Evolutionary conservation across 2,888 invertebrate species (phyloP).

Genomic region (Busseola fusca): DNA sequence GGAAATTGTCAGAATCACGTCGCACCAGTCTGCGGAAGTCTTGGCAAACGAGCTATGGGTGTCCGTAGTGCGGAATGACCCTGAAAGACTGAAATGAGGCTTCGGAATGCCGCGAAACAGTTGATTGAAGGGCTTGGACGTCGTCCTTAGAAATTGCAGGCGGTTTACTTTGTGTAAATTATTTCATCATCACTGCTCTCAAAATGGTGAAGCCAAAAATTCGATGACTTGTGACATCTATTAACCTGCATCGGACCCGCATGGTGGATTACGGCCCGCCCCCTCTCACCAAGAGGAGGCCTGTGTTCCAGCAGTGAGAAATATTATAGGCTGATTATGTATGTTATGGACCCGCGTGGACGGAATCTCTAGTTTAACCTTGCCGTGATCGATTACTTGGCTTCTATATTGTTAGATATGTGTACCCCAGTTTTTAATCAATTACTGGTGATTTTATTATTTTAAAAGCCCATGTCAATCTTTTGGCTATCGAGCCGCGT

Average conservation of each 20-base stretch:
- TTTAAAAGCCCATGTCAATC: neutral
- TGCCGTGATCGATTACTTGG: neutral
- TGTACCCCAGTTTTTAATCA: conserved; percentile 7
- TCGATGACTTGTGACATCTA: no score
- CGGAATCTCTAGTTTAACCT: neutral
- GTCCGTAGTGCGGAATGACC: neutral
- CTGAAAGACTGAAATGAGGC: neutral
- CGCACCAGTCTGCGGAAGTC: no score
- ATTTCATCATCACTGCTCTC: no score
- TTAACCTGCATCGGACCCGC: no score
- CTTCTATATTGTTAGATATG: neutral
- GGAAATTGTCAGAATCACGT: no score
- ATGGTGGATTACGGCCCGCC: no score
- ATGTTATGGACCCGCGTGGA: no score
- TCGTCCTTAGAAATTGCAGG: neutral
- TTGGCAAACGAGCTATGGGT: neutral
- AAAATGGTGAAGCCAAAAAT: no score
- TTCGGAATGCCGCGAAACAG: neutral
- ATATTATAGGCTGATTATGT: no score
- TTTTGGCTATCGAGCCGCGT: neutral
- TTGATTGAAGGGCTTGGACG: neutral
- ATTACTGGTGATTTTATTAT: neutral
- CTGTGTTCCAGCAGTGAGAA: no score
- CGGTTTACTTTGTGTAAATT: no score
- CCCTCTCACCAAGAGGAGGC: no score